phyloP scores from a whole-genome alignment of 2,888 invertebrate genomes.

The Beris chalybata region DNA sequence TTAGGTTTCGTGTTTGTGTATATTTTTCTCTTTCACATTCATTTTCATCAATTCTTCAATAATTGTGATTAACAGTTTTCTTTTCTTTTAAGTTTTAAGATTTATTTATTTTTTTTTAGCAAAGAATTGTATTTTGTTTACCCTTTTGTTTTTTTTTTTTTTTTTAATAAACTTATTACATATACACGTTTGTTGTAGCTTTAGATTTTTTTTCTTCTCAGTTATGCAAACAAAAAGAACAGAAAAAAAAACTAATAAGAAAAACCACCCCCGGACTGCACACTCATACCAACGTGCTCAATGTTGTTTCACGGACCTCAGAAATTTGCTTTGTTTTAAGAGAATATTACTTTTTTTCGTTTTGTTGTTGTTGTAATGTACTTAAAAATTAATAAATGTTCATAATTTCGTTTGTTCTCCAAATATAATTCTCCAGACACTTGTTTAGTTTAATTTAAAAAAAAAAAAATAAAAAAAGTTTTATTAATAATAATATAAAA shows the following conservation, averaged over 20 bases:
- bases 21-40: constrained; percentile 17
- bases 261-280: constrained; percentile 37
- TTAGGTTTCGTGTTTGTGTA: constrained; percentile 20
- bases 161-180: constrained; percentile 35
- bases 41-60: constrained; percentile 11
- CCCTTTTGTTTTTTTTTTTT: no score
- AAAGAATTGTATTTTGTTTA: constrained; percentile 14
- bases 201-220: not conserved
- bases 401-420: not conserved
- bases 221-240: constrained; percentile 9
- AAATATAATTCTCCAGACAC: not conserved
- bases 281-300: constrained; percentile 39
- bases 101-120: constrained; percentile 9
- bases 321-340: not conserved
- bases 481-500: not conserved
- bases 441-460: no score
- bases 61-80: constrained; percentile 7
- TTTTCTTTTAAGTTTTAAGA: constrained; percentile 29
- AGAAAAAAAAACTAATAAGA: constrained; percentile 17
- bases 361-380: not conserved
- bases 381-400: constrained; percentile 1
- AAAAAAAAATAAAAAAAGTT: no score
- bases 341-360: not conserved
- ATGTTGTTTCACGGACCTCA: constrained; percentile 25
- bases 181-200: constrained; percentile 35